Percentiles rank a stretch among this genome's conserved stretches.
These are phyloP conservation scores for Cryptus armator DNA, from an alignment of 2,888 invertebrate genomes.

Conservation along the genomic window DNA sequence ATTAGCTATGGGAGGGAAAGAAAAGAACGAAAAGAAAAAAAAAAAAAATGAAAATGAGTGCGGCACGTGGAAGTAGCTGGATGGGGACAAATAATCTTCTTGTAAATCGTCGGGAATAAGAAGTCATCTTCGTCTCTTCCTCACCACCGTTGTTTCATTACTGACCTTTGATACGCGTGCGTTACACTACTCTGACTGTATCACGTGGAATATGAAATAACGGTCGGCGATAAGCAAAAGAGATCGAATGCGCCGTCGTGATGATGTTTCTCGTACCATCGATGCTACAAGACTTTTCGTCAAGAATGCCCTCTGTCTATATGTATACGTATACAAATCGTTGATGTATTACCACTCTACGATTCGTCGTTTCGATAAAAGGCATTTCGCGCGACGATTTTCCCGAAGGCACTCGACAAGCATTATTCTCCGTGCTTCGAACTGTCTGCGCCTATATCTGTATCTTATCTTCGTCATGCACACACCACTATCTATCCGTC, in stretches of 20 bases:
- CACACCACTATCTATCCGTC: not conserved
- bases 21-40: not conserved
- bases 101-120: not conserved
- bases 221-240: conserved; percentile 61
- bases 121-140: conserved; percentile 13
- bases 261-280: conserved; percentile 39
- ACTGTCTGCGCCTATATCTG: not conserved
- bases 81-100: conserved; percentile 34
- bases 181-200: conserved; percentile 41
- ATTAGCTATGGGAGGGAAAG: conserved; percentile 2
- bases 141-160: conserved; percentile 41
- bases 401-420: not conserved
- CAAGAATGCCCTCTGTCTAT: conserved; percentile 1
- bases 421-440: not conserved
- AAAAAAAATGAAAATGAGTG: conserved; percentile 23
- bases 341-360: not conserved
- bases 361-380: not conserved
- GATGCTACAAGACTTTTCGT: conserved; percentile 13
- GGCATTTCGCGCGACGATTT: not conserved
- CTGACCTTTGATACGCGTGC: conserved; percentile 65
- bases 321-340: not conserved
- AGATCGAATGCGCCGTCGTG: conserved; percentile 38
- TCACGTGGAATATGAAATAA: conserved; percentile 56
- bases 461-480: conserved; percentile 1
- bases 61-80: conserved; percentile 9